These are phyloP conservation scores for Drosophila bipectinata DNA, from an alignment of 1,140 invertebrate genomes.

Conservation along the genomic window DNA sequence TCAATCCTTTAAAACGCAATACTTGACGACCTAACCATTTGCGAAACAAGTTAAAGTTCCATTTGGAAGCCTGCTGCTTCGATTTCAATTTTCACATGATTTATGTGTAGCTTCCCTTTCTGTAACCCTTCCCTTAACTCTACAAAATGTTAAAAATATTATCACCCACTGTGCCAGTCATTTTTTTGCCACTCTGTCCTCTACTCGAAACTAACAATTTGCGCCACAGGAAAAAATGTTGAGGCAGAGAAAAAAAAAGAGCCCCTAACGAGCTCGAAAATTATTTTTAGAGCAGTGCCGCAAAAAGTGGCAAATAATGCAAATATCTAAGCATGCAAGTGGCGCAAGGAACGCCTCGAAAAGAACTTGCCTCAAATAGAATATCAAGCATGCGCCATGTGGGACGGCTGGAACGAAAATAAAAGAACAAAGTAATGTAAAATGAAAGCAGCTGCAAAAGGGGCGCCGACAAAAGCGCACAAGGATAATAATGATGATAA, in stretches of 20 bases:
- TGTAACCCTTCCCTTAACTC: slow-evolving; percentile 31
- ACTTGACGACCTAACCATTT: slow-evolving; percentile 37
- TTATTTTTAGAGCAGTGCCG: slow-evolving; percentile 48
- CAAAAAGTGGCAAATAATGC: slow-evolving; percentile 64
- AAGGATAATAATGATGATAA: slow-evolving; percentile 44
- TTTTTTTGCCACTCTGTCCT: slow-evolving; percentile 2
- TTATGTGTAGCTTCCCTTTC: background rate
- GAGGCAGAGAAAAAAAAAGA: slow-evolving; percentile 5
- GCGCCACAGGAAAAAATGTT: slow-evolving; percentile 53
- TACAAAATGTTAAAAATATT: slow-evolving; percentile 17
- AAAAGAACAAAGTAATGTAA: slow-evolving; percentile 7
- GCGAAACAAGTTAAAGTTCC: slow-evolving; percentile 26
- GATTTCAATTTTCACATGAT: slow-evolving; percentile 20
- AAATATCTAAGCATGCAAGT: slow-evolving; percentile 63
- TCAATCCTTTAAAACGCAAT: slow-evolving; percentile 1
- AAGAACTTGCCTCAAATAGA: slow-evolving; percentile 20
- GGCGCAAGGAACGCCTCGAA: slow-evolving; percentile 48
- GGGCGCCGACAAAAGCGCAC: slow-evolving; percentile 65
- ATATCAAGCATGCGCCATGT: slow-evolving; percentile 73
- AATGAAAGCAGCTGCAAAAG: slow-evolving; percentile 74
- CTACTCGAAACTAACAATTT: slow-evolving; percentile 61
- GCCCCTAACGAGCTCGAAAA: slow-evolving; percentile 33
- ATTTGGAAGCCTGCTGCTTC: slow-evolving; percentile 8
- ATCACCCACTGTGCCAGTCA: slow-evolving; percentile 54
- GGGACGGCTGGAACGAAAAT: slow-evolving; percentile 15